Base-by-base conservation (phyloP, 2,888 invertebrate species). In the Agrypnus murinus region DNA sequence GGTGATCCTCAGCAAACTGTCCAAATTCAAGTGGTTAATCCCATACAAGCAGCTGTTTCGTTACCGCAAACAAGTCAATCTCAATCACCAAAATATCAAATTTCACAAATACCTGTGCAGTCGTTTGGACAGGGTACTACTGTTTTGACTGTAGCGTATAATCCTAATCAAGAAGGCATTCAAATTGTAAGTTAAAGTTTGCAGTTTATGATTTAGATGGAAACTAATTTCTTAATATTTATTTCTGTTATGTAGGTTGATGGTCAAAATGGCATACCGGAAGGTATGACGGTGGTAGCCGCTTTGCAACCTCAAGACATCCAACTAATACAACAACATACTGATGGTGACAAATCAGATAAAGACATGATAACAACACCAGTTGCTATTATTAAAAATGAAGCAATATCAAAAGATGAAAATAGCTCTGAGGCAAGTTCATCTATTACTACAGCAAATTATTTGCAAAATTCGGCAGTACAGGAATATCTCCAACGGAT, bases 1-100 rank as follows among this genome's bases (percentile, higher is more conserved):
- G 92, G 91, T 76, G 94, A 94, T 80, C 92, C 93, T 0, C 92
- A 92, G 77, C 92, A 91, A 77, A 93, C 93, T 43, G 92, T 94
- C 43, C 94, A 94, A 84, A 94, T 94, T 71, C 93, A 94, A 84
- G 83, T 84, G 57, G 84, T 84, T 10, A 85, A 85, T 74, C 81
- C 81, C 3, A 77, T 82, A 43, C 80, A 80, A 48, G 74, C 80
- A 17, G 81, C 81, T 9, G 82, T 83, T 15, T 79, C 82, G 3
- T 81, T 83, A 31, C 78, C 82, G 19, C 83, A 84, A 46, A 78
- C 81, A 10, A 82, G 78, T 69, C 81, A 84, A 43, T 85, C 89
- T 62, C 90, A 89, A 71, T 90, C 91, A 74, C 92, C 92, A 1
- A 93, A 93, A 80, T 93, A 92, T 83, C 93, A 93, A 81, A 89